Base-by-base conservation (phyloP, 2,888 invertebrate genomes). In the Apotomis turbidana region DNA sequence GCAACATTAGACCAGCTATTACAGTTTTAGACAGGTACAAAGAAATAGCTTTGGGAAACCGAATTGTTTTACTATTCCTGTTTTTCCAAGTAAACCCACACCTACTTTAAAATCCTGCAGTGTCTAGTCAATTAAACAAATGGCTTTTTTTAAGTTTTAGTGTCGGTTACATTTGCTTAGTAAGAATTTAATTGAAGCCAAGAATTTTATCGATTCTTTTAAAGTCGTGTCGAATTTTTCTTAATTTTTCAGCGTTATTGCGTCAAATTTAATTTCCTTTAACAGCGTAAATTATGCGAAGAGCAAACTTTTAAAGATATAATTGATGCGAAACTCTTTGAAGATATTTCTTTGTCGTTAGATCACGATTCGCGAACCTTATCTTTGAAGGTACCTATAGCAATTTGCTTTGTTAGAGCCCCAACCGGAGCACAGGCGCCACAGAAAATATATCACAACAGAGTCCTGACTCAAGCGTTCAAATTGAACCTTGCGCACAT, bases 341-440 rank as follows among this genome's bases (percentile, higher is more conserved):
- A 70, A 57, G 62, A 62, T 71, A 62, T 71, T 71, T 66, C 59
- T 57, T 68, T 62, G 69, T 62, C 54, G 52, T 44, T 44, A 62
- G 62, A 63, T 72, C 62, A 62, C 12, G 61, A 67, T 71, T 55
- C 61, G 57, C n/a, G 51, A 68, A 57, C 57, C 51, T 58, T 71
- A 62, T 62, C 62, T 67, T 62, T 36, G 55, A 15, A 57, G 49
- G 52, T 63, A 62, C 67, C 49, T 67, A 62, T 68, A 68, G 58
- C 62, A 68, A 72, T 62, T 72, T 58, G 61, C 66, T 61, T 71
- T 72, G 70, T 80, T 79, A 12, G 77, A 77, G 76, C 66, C 73
- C 76, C 75, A 78, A 77, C 76, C 77, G 76, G 75, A 78, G 79
- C 78, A 79, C 74, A 77, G 79, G 81, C 83, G 70, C 12, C 64